Evolutionary conservation across 2,888 invertebrate genomes (phyloP).

Genomic region (Corbicula japonica): DNA sequence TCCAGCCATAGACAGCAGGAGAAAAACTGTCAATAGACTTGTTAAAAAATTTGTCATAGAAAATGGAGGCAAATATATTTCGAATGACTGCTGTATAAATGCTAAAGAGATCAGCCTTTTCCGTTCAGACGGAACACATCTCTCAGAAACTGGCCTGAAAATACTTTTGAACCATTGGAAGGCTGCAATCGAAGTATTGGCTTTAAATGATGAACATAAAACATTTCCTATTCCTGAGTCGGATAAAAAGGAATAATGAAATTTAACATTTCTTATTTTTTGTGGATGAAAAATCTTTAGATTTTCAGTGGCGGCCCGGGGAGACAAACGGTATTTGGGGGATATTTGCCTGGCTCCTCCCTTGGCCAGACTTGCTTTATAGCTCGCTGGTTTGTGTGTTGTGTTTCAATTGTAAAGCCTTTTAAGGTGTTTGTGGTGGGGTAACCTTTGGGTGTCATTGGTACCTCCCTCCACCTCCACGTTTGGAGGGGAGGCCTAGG

Average conservation of each 20-base stretch:
- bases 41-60: background rate
- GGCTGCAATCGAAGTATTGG: background rate
- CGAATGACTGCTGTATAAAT: background rate
- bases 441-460: background rate
- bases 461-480: slow-evolving; percentile 3
- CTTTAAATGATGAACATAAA: background rate
- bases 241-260: background rate
- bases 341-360: background rate
- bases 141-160: background rate
- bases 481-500: background rate
- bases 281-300: background rate
- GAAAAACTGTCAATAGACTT: background rate
- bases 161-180: background rate
- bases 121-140: background rate
- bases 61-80: background rate
- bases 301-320: slow-evolving; percentile 3
- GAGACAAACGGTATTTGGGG: slow-evolving; percentile 4
- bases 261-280: background rate
- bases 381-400: background rate
- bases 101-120: background rate
- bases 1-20: background rate
- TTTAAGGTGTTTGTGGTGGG: background rate
- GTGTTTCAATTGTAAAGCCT: too few relatives aligned
- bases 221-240: background rate
- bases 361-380: background rate